These are phyloP conservation scores for Chaunax sp. DNA, from an alignment of 2,797 vertebrate genomes.

Conservation along the genomic window DNA sequence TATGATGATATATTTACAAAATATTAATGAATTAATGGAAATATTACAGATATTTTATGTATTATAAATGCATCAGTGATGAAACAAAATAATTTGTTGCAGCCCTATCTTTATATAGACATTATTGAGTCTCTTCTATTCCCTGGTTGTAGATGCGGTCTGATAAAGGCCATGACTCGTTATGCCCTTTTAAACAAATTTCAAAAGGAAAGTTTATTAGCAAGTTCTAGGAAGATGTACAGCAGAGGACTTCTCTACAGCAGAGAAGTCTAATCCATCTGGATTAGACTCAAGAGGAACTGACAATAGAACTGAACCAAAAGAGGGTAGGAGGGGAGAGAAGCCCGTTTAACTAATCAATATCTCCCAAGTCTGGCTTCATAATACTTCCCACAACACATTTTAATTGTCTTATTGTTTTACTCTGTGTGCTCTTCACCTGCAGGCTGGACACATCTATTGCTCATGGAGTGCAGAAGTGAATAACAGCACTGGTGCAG, in stretches of 20 bases:
- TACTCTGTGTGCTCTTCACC: conserved; percentile 9
- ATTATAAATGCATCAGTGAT: too few relatives aligned
- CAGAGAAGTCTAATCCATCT: neutral
- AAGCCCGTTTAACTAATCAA: conserved; percentile 43
- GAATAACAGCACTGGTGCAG: conserved; percentile 25
- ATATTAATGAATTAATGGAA: too few relatives aligned
- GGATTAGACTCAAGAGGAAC: conserved; percentile 19
- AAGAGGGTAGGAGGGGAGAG: conserved; percentile 12
- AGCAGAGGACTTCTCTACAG: conserved; percentile 16
- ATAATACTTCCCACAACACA: conserved; percentile 54
- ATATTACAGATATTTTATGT: too few relatives aligned
- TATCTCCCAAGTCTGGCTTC: conserved; percentile 51
- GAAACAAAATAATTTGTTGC: too few relatives aligned
- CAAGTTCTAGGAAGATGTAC: conserved; percentile 35
- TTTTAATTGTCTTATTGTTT: conserved; percentile 54
- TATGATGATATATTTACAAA: too few relatives aligned
- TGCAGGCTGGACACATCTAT: conserved; percentile 24
- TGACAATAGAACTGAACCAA: conserved; percentile 25
- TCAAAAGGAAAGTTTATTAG: conserved; percentile 37
- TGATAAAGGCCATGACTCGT: conserved; percentile 27
- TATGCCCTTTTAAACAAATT: conserved; percentile 31
- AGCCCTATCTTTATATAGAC: too few relatives aligned
- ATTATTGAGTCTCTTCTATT: too few relatives aligned
- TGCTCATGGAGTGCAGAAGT: conserved; percentile 15
- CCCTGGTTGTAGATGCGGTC: conserved; percentile 1